A percentile compares a stretch with the other conserved stretches of the same genome.
phyloP scores from a whole-genome alignment of 2,888 invertebrate genomes.

The Nemoura dubitans region DNA sequence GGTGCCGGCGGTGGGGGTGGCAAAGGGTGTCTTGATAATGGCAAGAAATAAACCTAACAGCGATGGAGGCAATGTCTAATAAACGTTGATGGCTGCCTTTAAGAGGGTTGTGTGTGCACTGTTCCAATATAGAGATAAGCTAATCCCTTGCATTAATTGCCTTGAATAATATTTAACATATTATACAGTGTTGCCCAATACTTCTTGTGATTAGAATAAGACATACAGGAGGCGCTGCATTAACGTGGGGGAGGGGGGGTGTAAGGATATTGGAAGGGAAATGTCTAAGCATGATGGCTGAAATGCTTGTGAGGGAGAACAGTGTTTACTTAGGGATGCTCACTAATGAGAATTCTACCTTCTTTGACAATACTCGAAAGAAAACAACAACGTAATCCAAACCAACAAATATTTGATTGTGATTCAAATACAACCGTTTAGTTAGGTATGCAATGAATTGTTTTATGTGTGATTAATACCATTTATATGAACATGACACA shows the following conservation, averaged over 20 bases:
- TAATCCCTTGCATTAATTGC: slow-evolving; percentile 32
- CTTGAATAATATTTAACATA: background rate
- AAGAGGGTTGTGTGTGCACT: background rate
- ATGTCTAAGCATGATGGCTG: background rate
- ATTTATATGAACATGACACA: background rate
- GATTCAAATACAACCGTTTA: no score
- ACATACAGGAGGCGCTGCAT: background rate
- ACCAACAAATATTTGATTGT: no score
- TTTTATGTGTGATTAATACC: no score
- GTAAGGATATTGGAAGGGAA: background rate
- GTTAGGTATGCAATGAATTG: no score
- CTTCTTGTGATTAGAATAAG: slow-evolving; percentile 5
- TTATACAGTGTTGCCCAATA: background rate
- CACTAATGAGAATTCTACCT: no score
- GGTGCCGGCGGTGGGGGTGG: slow-evolving; percentile 27
- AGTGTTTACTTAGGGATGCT: no score
- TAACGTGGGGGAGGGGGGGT: background rate
- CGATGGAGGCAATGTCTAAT: slow-evolving; percentile 29
- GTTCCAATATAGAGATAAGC: slow-evolving; percentile 26
- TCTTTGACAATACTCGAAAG: background rate
- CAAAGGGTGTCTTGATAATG: slow-evolving; percentile 31
- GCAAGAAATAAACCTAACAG: slow-evolving; percentile 41
- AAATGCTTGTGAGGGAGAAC: no score
- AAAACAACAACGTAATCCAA: no score
- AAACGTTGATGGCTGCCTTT: background rate